Base-by-base conservation (phyloP, 1,140 invertebrate genomes). In the Pseudomyrmex sp. region DNA sequence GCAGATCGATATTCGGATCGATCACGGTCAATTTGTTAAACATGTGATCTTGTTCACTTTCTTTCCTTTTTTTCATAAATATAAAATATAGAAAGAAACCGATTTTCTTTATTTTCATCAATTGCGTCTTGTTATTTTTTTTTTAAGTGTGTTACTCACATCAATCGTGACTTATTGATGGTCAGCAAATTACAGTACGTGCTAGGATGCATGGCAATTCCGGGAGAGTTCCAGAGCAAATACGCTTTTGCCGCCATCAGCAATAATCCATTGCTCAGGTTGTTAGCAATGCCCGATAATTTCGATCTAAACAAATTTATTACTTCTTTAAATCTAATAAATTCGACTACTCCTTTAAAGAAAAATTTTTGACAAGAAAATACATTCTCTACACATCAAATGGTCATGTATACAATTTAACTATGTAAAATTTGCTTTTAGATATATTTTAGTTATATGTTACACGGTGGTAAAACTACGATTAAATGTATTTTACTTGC, bases 211-310 rank as follows among this genome's bases (percentile, higher is more conserved):
- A 92, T 73, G 7, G 88, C 84, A 9, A 93, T 82, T 12, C 92
- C 92, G 9, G 91, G 85, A 1, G 83, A 87, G 68, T 90, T 90
- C 92, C 92, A 93, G 15, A 93, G 75, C 7, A 92, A 50, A 15
- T 92, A 87, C 35, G 89, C 85, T 69, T 85, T 92, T 0, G 90
- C 92, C 15, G 92, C 92, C n/a, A 90, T 85, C 77, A 92, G 85
- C 7, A 93, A 61, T 4, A 84, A 58, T 15, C 89, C 72, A 4
- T 82, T 80, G 18, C 62, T 85, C 13, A 92, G 77, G 48, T 83
- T 46, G 50, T 73, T 83, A 13, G 77, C 83, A 35, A 86, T 58
- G 26, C 68, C 86, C 10, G 74, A 85, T 8, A 93, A 58, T 59
- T 84, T 85, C 2, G 90, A 89, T 23, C 91, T 92, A 20, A 20